Percentiles rank a stretch among this genome's conserved stretches.
These are phyloP conservation scores for Drosophila ustulata DNA, from an alignment of 2,888 invertebrate genomes.

Conservation along the genomic window DNA sequence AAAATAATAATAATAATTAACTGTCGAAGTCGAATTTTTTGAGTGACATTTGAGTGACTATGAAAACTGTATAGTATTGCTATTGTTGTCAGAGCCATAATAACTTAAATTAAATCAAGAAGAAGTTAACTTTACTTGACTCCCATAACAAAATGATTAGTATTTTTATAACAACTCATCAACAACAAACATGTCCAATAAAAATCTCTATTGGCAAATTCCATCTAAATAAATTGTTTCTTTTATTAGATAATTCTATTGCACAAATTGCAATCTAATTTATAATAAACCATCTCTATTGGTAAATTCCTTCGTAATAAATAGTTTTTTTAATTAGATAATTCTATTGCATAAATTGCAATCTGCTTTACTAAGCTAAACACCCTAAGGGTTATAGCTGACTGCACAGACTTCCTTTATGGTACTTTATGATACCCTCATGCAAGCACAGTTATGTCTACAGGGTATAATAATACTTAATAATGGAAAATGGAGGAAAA, in stretches of 20 bases:
- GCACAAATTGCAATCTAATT: neutral
- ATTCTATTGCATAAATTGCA: neutral
- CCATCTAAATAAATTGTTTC: neutral
- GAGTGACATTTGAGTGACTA: too few relatives aligned
- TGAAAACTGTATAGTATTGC: too few relatives aligned
- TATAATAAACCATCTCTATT: neutral
- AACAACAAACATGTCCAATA: neutral
- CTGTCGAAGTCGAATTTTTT: too few relatives aligned
- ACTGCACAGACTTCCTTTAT: neutral
- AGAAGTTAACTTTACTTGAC: too few relatives aligned
- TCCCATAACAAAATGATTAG: too few relatives aligned
- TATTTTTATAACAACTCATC: neutral
- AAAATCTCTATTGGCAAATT: neutral
- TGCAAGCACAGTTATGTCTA: neutral
- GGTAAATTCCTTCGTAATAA: neutral
- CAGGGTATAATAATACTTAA: conserved; percentile 35
- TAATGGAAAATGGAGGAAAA: conserved; percentile 29
- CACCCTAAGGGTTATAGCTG: neutral
- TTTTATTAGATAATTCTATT: neutral
- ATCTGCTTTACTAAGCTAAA: neutral
- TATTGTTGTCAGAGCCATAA: too few relatives aligned
- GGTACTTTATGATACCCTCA: neutral
- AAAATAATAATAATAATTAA: too few relatives aligned
- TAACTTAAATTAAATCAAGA: too few relatives aligned
- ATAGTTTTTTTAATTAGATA: neutral